Conservation (phyloP, 2,888 invertebrate genomes). For the Drosophila setosimentum region DNA sequence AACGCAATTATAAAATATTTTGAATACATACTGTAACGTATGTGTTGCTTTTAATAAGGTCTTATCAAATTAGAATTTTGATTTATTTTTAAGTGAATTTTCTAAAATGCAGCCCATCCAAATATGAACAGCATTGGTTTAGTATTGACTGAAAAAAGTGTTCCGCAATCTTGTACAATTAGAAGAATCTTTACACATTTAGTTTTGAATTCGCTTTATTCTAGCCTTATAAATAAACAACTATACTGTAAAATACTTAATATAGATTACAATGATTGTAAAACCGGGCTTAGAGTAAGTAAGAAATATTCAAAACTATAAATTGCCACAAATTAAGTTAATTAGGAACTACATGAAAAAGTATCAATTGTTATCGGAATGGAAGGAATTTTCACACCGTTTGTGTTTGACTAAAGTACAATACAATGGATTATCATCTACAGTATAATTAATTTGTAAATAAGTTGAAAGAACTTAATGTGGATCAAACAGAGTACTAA, state of each 20-base stretch:
- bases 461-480: neutral
- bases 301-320: too few relatives aligned
- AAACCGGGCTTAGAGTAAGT: neutral
- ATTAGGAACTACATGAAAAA: neutral
- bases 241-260: neutral
- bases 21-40: conserved; percentile 21
- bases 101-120: neutral
- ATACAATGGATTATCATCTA: neutral
- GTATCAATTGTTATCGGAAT: neutral
- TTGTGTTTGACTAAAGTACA: neutral
- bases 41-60: conserved; percentile 30
- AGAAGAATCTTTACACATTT: neutral
- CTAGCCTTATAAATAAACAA: too few relatives aligned
- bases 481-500: neutral
- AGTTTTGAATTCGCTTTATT: neutral
- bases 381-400: neutral
- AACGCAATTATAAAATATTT: conserved; percentile 47
- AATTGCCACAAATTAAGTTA: too few relatives aligned
- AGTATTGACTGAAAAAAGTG: neutral
- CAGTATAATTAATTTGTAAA: neutral
- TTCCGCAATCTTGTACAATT: neutral
- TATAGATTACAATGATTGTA: neutral
- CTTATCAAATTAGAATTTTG: conserved; percentile 39
- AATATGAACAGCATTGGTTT: neutral
- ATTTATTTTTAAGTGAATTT: conserved; percentile 27